Evolutionary conservation across 2,888 invertebrate genomes (phyloP), one percentile per base, ranked within the genome.

Genomic region (Drosophila lacicola): DNA sequence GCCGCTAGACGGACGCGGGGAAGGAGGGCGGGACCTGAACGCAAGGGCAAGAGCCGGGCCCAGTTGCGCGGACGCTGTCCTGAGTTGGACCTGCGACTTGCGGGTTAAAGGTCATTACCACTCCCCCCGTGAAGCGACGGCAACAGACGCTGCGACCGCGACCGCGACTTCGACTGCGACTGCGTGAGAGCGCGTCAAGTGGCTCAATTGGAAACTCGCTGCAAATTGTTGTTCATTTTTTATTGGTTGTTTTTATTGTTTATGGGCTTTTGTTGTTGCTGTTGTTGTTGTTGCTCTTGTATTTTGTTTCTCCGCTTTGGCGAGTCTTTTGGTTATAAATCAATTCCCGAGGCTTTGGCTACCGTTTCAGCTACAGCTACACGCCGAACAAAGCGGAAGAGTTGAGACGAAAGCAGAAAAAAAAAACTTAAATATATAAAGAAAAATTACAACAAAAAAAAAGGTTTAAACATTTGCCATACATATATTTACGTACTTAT

Each of bases 111-210:
- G 89, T 88, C 89, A 87, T 84, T 84, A 78, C 70, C 80, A 68
- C 76, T 37, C 51, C 47, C 39, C 53, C 60, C 60, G 34, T 36
- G 49, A 50, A 50, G 45, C 34, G 11, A 10, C 47, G 10, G 13
- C 29, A 29, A 29, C 29, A 29, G 29, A 29, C 29, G 29, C 29
- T 29, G 29, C 29, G 2, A 19, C 47, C 4, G 19, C 33, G 17
- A 9, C 17, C 3, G 17, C 21, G n/a, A 13, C 49, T 9, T 34
- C 10, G 14, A 33, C 37, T 21, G 60, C 47, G 63, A 49, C 76
- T 74, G 83, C 84, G 84, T 88, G 84, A 83, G 87, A 88, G 87
- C 79, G 65, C 87, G 82, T 86, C 87, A 83, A 83, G 82, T 88
- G 82, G 82, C 82, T 86, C 86, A 76, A 82, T 82, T 85, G 80